Conservation (phyloP, 2,113 vertebrate genomes). For the Microtus ochrogaster region DNA sequence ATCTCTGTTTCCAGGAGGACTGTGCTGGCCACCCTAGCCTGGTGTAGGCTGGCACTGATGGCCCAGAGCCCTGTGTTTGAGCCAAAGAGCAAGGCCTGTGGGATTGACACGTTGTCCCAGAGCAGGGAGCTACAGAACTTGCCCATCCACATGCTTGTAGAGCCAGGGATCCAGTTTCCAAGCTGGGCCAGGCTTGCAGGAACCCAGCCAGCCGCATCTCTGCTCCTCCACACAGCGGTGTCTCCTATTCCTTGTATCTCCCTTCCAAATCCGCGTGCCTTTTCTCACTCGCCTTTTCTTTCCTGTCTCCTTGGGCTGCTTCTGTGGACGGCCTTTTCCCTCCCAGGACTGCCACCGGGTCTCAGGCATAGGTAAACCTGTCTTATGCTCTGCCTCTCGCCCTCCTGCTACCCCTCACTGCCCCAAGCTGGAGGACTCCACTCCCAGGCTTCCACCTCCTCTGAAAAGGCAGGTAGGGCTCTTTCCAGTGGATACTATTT, state of each 20-base stretch:
- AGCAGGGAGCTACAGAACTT: background rate
- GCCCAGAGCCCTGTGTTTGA: background rate
- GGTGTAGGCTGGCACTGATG: background rate
- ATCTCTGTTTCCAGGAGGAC: background rate
- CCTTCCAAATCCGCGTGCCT: slow-evolving; percentile 12
- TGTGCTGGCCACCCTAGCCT: background rate
- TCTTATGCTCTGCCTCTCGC: slow-evolving; percentile 81
- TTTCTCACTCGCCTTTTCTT: slow-evolving; percentile 52
- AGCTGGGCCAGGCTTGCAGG: background rate
- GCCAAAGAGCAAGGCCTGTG: slow-evolving; percentile 35
- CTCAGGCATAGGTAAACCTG: slow-evolving; percentile 82
- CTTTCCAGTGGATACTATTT: slow-evolving; percentile 27
- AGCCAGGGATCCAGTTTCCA: background rate
- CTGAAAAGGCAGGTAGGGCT: slow-evolving; percentile 93
- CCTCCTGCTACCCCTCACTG: slow-evolving; percentile 86
- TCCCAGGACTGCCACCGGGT: slow-evolving; percentile 78
- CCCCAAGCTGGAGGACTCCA: slow-evolving; percentile 86
- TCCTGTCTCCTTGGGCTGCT: slow-evolving; percentile 60
- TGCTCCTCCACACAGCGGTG: slow-evolving; percentile 52
- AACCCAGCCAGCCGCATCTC: background rate
- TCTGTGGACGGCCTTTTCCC: slow-evolving; percentile 74
- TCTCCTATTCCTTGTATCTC: slow-evolving; percentile 47
- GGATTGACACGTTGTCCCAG: slow-evolving; percentile 16
- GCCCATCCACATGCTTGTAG: background rate
- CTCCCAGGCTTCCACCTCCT: slow-evolving; percentile 84